Conservation (phyloP, 2,797 vertebrate species). For the Sebastes matsubarae region DNA sequence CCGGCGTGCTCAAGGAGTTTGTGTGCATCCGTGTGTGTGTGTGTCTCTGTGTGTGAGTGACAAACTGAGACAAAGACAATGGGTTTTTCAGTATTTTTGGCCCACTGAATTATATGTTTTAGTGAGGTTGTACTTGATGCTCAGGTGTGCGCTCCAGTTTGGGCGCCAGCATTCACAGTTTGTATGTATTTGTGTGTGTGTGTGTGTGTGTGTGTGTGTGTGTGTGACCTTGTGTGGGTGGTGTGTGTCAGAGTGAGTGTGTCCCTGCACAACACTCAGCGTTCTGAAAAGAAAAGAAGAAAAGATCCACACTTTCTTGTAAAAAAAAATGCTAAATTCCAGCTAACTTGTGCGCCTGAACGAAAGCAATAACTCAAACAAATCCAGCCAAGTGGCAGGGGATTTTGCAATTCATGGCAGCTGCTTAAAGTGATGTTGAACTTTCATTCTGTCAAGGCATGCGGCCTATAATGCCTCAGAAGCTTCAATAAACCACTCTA, state of each 20-base stretch:
- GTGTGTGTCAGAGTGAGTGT: not conserved
- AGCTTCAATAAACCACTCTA: slow-evolving; percentile 14
- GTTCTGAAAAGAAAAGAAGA: not conserved
- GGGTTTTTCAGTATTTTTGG: slow-evolving; percentile 9
- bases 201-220: not conserved
- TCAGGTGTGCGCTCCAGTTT: not conserved
- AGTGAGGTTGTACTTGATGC: not conserved
- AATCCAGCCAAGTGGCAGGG: slow-evolving; percentile 6
- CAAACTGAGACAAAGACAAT: not conserved
- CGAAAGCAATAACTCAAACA: slow-evolving; percentile 15
- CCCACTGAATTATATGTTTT: not conserved
- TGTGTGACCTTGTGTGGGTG: not conserved
- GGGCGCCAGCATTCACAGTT: not conserved
- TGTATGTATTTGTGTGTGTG: not conserved
- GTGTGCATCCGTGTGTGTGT: not conserved
- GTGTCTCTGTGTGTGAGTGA: slow-evolving; percentile 1
- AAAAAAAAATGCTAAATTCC: not conserved
- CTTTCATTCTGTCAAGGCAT: not conserved
- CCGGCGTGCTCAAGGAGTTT: slow-evolving; percentile 6
- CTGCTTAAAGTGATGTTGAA: slow-evolving; percentile 14
- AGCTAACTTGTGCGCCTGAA: not conserved
- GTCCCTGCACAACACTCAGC: not conserved
- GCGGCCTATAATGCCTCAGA: slow-evolving; percentile 4
- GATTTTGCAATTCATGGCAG: slow-evolving; percentile 18
- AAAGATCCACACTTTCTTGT: not conserved